Base-by-base conservation (phyloP, 2,888 invertebrate species). In the Pocota personata region DNA sequence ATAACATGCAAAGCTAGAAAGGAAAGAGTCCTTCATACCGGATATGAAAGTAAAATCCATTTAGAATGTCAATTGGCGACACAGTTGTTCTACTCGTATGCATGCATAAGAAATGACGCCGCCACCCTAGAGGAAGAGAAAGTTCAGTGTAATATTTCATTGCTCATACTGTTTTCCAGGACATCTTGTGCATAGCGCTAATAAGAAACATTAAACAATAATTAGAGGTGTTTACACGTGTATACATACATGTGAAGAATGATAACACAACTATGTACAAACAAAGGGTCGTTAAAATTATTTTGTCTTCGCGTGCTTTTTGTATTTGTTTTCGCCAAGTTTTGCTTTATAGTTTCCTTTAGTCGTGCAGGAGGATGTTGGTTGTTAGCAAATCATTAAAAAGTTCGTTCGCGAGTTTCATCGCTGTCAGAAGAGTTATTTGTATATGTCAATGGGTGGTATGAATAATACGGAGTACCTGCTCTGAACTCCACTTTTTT, bases 351-450 rank as follows among this genome's bases (percentile, higher is more conserved):
- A 30, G 40, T 75, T 64, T 64, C 16, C 1, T 30, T 40, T 6
- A 1, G 1, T 30, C 21, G 8, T 3, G 32, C 7, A 40, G n/a
- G 7, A 32, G 50, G 3, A 35, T 60, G 67, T 73, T 78, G 40
- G 69, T 83, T 83, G 73, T 83, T 78, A 43, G 73, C 78, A 73
- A 73, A 83, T 78, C 78, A 83, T 83, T 83, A 83, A 83, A 78
- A 78, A 62, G 67, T 66, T 80, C 50, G 14, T 52, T 83, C 27
- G 35, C 55, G 40, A 80, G 50, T 66, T 60, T 1, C 35, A 30
- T n/a, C 30, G 4, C 14, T 46, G 19, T 21, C 8, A 48, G 8
- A 8, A 21, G 21, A 40, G 14, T 21, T 5, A 8, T 46, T 57
- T 7, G 35, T 48, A 37, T 60, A 12, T 35, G 58, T 24, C 21